These are phyloP conservation scores for Melieria crassipennis DNA, from an alignment of 2,888 invertebrate genomes.

Conservation along the genomic window DNA sequence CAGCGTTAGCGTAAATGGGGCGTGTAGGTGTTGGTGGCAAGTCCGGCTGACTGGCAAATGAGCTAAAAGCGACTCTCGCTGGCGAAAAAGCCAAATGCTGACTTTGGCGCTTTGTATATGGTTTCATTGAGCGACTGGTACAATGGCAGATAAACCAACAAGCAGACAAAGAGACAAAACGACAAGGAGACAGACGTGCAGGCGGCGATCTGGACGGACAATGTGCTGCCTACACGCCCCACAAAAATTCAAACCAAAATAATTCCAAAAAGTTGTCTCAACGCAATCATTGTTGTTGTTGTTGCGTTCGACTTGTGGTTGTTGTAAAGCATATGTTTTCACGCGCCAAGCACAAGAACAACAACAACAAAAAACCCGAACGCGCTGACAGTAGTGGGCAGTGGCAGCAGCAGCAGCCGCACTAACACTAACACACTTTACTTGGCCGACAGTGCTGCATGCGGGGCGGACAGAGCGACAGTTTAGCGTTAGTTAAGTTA, in stretches of 20 bases:
- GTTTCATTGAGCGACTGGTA: neutral
- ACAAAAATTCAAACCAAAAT: conserved; percentile 1
- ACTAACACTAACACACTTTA: neutral
- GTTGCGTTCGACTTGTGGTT: neutral
- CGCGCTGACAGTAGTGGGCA: conserved; percentile 4
- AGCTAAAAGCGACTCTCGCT: neutral
- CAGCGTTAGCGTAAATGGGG: too few relatives aligned
- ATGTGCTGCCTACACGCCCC: conserved; percentile 15
- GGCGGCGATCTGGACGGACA: too few relatives aligned
- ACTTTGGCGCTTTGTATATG: too few relatives aligned
- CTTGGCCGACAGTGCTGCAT: neutral
- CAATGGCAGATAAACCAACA: neutral
- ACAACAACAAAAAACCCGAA: neutral
- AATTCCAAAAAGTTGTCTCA: neutral
- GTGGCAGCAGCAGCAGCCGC: neutral
- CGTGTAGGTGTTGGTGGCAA: neutral
- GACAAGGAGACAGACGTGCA: neutral
- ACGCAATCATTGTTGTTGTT: conserved; percentile 10
- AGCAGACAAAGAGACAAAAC: neutral
- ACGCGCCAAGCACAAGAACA: neutral
- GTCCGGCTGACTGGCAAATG: neutral
- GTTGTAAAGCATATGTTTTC: conserved; percentile 10
- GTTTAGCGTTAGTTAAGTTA: neutral
- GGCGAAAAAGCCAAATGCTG: neutral
- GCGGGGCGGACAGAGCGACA: neutral